Evolutionary conservation across 2,113 vertebrate species (phyloP).

Genomic region (Hippolais icterina): DNA sequence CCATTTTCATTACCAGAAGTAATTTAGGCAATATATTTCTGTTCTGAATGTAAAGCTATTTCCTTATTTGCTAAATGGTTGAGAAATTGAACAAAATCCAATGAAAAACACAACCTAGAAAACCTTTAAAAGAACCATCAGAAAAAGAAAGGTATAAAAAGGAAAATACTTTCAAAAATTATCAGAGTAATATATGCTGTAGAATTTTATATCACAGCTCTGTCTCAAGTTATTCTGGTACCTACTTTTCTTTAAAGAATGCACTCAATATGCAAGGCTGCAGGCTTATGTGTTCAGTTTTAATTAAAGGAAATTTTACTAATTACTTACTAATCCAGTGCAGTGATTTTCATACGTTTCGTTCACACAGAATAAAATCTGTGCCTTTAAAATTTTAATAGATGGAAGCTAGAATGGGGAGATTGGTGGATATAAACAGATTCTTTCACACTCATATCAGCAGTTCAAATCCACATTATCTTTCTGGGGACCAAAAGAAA

Average conservation of each 20-base stretch:
- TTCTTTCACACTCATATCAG: background rate
- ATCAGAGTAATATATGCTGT: background rate
- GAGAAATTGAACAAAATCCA: background rate
- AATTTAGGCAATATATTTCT: background rate
- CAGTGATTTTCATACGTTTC: conserved; percentile 3
- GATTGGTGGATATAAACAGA: conserved; percentile 25
- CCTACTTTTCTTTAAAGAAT: conserved; percentile 19
- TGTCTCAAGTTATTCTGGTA: background rate
- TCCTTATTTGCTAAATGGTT: background rate
- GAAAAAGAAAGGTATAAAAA: background rate
- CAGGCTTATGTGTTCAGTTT: conserved; percentile 20
- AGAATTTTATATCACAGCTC: background rate
- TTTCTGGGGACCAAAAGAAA: conserved; percentile 33
- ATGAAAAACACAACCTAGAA: background rate
- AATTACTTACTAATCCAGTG: conserved; percentile 41
- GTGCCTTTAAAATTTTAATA: conserved; percentile 31
- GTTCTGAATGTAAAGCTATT: background rate
- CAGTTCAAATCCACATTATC: background rate
- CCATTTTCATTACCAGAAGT: background rate
- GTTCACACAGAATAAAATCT: conserved; percentile 18
- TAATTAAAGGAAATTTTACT: conserved; percentile 42
- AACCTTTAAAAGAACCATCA: background rate
- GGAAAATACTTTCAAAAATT: background rate
- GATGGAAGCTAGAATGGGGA: background rate
- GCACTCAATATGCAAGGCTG: conserved; percentile 15